Evolutionary conservation across 2,888 invertebrate species (phyloP), one percentile per base, ranked within the genome.

Genomic region (Drosophila melanosoma): DNA sequence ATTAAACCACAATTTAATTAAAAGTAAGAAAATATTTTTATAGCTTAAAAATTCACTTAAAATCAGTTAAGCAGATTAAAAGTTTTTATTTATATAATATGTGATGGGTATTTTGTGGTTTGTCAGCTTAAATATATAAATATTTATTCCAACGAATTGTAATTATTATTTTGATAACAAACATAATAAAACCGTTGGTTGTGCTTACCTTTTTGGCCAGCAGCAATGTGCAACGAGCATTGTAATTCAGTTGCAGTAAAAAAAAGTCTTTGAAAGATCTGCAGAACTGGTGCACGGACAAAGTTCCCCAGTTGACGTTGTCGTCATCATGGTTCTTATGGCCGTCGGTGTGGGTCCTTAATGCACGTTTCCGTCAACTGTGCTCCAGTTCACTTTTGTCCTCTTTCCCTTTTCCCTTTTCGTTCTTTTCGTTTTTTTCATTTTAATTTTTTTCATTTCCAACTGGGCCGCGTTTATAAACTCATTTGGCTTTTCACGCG

Each of bases 201-300:
- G 70, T 48, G 65, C 58, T 54, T 75, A 85, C 83, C 84, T 87
- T 87, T 89, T 70, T 72, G 74, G 69, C 52, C 54, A 36, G 62
- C 29, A 12, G 73, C 60, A 33, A 48, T 58, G 56, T 57, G 54
- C 53, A 51, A 38, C 65, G 45, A 63, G 78, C 69, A 84, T 74
- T 84, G 23, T 71, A 84, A 81, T 77, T 48, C 58, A 52, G 36
- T 63, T 60, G 61, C 58, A 62, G 20, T 35, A 48, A 49, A 61
- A 54, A 61, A 52, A 29, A 29, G 5, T n/a, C 83, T 67, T 40
- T 12, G 51, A 40, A 54, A 57, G 64, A 15, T 42, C 35, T 52
- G 32, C 51, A 26, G 58, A 69, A 40, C 57, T 67, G 45, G 71
- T 62, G 82, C 79, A 73, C 63, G 70, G 51, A 84, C 82, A 87